Evolutionary conservation across 2,797 vertebrate genomes (phyloP), one percentile per base, ranked within the genome.

Genomic region (Pipistrellus pygmaeus): DNA sequence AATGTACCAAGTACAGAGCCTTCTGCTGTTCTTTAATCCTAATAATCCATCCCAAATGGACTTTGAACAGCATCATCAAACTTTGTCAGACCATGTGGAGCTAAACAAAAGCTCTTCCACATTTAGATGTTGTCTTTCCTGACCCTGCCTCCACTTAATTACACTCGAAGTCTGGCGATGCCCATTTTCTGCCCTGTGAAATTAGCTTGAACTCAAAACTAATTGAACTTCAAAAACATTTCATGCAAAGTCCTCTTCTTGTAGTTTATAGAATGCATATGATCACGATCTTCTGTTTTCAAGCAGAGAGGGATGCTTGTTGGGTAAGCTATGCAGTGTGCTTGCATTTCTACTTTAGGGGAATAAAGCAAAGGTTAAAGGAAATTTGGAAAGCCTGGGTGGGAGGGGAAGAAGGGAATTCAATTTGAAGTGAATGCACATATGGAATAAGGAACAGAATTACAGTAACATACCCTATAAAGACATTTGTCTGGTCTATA

Each of bases 191-290:
- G 96, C 94, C 97, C 97, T 97, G 97, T 96, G 97, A 98, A 98
- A 98, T 98, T 95, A 98, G 96, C 97, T 95, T 94, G 94, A 97
- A 97, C 97, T 98, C 96, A 97, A 96, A 88, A 96, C 97, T 97
- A 98, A 98, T 91, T 96, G 97, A 97, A 97, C 96, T 97, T 98
- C 96, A 97, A 97, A 97, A 97, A 95, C 41, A 83, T 81, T 82
- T 91, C 90, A 78, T 73, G 68, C 60, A 12, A 75, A 86, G 89
- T 82, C 93, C 88, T 97, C 92, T 92, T 96, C 96, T 95, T 92
- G 73, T 84, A 94, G 85, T 93, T 97, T 95, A 97, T 38, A 95
- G 96, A 95, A 97, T 85, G 60, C 62, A 93, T 35, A 69, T 1
- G 1, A 96, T 44, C 27, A 2, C 12, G 73, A 89, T 89, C 93